Conservation (phyloP, 2,113 vertebrate genomes). For the Leucopsar rothschildi region DNA sequence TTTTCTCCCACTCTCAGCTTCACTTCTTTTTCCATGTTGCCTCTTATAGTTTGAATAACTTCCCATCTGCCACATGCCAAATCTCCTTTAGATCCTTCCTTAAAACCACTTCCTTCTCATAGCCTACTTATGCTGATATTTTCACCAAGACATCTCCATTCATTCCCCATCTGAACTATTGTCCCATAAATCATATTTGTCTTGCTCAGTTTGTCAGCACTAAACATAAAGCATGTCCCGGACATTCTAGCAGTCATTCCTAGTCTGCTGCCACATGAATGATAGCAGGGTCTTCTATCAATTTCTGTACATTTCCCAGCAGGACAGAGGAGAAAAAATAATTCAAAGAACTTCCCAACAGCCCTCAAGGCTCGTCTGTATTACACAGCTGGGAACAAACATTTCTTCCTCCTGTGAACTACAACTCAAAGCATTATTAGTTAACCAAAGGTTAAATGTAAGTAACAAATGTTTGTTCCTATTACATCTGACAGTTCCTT, state of each 20-base stretch:
- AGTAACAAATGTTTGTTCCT: conserved; percentile 23
- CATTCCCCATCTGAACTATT: conserved; percentile 63
- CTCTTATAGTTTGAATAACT: conserved; percentile 50
- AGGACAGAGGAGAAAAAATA: conserved; percentile 64
- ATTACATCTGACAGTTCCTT: neutral
- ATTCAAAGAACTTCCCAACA: conserved; percentile 52
- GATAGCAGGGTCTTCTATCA: conserved; percentile 52
- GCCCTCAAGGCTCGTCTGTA: conserved; percentile 34
- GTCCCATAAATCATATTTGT: conserved; percentile 66
- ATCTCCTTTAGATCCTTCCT: conserved; percentile 54
- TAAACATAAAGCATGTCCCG: conserved; percentile 65
- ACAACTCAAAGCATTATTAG: conserved; percentile 19
- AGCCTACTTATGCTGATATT: conserved; percentile 50
- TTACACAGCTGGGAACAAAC: conserved; percentile 57
- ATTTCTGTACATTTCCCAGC: conserved; percentile 73
- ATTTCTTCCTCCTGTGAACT: conserved; percentile 35
- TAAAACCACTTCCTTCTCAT: conserved; percentile 56
- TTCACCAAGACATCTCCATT: conserved; percentile 63
- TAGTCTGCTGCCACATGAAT: conserved; percentile 57
- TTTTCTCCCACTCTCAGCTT: conserved; percentile 32
- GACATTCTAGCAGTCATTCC: conserved; percentile 47
- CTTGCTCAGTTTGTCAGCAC: conserved; percentile 50
- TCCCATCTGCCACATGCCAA: conserved; percentile 56
- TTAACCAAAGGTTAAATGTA: conserved; percentile 44
- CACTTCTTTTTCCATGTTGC: conserved; percentile 37